These are phyloP conservation scores for Echeneis naucrates DNA, from an alignment of 2,797 vertebrate genomes.

Conservation along the genomic window DNA sequence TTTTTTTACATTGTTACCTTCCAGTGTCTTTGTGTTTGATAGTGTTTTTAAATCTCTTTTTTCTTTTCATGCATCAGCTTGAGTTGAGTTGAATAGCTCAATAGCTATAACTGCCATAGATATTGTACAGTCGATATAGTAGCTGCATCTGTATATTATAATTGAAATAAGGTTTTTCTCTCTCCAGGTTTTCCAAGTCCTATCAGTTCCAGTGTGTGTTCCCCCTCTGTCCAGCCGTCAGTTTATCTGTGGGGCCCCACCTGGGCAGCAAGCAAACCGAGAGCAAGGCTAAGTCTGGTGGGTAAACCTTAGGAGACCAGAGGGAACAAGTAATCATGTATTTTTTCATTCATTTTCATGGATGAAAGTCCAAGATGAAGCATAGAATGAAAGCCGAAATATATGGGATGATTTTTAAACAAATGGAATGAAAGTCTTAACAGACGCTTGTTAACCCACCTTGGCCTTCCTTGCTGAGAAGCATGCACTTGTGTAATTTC, in stretches of 20 bases:
- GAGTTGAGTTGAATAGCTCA: too few relatives aligned
- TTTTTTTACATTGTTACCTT: too few relatives aligned
- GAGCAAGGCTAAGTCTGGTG: conserved; percentile 80
- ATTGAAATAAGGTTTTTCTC: conserved; percentile 9
- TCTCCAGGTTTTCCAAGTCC: conserved; percentile 74
- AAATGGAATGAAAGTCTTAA: too few relatives aligned
- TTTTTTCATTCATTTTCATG: not conserved
- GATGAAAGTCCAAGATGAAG: not conserved
- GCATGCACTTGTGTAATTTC: too few relatives aligned
- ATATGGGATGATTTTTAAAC: too few relatives aligned
- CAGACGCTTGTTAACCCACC: too few relatives aligned
- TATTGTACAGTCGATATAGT: not conserved
- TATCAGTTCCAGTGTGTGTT: conserved; percentile 48
- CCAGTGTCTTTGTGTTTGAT: too few relatives aligned
- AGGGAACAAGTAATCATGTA: not conserved
- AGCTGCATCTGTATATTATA: not conserved
- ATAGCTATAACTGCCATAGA: not conserved
- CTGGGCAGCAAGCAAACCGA: conserved; percentile 63
- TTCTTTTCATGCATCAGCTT: too few relatives aligned
- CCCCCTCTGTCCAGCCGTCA: conserved; percentile 72
- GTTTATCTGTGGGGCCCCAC: conserved; percentile 70
- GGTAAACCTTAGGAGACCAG: conserved; percentile 11
- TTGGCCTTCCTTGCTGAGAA: too few relatives aligned
- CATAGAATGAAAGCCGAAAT: too few relatives aligned
- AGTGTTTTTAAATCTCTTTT: too few relatives aligned